Evolutionary conservation across 1,140 invertebrate genomes (phyloP), one percentile per base, ranked within the genome.

Genomic region (Leptopilina clavipes): DNA sequence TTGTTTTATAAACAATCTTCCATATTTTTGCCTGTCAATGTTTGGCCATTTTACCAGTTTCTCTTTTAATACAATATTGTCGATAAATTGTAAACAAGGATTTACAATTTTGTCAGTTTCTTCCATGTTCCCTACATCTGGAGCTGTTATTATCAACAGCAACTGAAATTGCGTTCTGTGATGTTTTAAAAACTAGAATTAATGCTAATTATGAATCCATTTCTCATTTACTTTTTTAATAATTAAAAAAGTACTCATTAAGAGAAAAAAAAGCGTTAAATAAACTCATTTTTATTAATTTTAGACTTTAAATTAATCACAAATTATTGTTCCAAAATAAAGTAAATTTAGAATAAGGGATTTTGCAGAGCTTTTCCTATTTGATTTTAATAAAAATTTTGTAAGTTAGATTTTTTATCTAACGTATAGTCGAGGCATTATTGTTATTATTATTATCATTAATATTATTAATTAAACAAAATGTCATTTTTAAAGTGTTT

Each of bases 121-220:
- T 65, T 31, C 59, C 59, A n/a, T 7, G 37, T 40, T 31, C 59
- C 25, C 22, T 7, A n/a, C 3, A 65, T 65, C 59, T 8, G 19
- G 1, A 59, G 56, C 22, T 65, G 12, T 65, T 31, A 7, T n/a
- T n/a, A 6, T 31, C 59, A 65, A 31, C 59, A 65, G 19, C 59
- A 31, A 65, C 59, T 65, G 59, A 65, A 65, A 25, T 65, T 65
- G 25, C 59, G n/a, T 65, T 31, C 59, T 65, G 59, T 65, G 59
- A 65, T 65, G 59, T 65, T 31, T 31, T 65, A 31, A 65, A 65
- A 22, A 31, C 25, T 25, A 25, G 22, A 25, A 65, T 65, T 65
- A 65, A 25, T 65, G 5, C 9, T 65, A 37, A 14, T 65, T 22
- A 37, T 65, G 12, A 22, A 59, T 19, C 12, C 3, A 65, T 65